phyloP scores from a whole-genome alignment of 2,888 invertebrate species.

The Drosophila paucipuncta region DNA sequence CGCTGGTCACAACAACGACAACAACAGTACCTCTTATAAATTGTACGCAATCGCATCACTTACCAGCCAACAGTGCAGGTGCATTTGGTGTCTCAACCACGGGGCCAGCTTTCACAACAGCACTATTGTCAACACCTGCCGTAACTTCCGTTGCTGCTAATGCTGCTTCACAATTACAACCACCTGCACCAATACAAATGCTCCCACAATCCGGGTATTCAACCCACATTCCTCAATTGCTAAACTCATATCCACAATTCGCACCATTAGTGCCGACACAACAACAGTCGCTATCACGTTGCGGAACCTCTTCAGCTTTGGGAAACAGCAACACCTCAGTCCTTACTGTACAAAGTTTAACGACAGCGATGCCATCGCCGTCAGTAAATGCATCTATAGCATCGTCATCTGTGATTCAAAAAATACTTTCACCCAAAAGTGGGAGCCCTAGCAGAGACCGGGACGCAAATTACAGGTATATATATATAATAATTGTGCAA shows the following conservation, averaged over 20 bases:
- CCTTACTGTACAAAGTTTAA: constrained; percentile 59
- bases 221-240: constrained; percentile 71
- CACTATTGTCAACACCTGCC: constrained; percentile 38
- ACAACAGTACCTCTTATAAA: constrained; percentile 51
- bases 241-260: constrained; percentile 76
- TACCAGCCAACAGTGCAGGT: constrained; percentile 47
- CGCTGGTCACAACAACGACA: constrained; percentile 46
- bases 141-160: constrained; percentile 44
- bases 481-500: constrained; percentile 80
- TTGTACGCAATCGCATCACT: constrained; percentile 53
- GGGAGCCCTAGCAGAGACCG: constrained; percentile 92
- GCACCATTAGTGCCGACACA: constrained; percentile 85
- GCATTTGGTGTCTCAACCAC: constrained; percentile 36
- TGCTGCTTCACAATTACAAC: constrained; percentile 65
- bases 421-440: constrained; percentile 91
- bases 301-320: constrained; percentile 85
- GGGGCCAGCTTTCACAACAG: constrained; percentile 35
- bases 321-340: constrained; percentile 43
- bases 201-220: constrained; percentile 66
- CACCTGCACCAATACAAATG: constrained; percentile 56
- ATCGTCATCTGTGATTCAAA: constrained; percentile 85
- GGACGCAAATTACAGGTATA: constrained; percentile 94
- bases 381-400: constrained; percentile 45
- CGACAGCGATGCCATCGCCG: constrained; percentile 54
- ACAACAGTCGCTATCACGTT: constrained; percentile 84